Evolutionary conservation across 2,797 vertebrate genomes (phyloP).

Genomic region (Halcyon chelicuti): DNA sequence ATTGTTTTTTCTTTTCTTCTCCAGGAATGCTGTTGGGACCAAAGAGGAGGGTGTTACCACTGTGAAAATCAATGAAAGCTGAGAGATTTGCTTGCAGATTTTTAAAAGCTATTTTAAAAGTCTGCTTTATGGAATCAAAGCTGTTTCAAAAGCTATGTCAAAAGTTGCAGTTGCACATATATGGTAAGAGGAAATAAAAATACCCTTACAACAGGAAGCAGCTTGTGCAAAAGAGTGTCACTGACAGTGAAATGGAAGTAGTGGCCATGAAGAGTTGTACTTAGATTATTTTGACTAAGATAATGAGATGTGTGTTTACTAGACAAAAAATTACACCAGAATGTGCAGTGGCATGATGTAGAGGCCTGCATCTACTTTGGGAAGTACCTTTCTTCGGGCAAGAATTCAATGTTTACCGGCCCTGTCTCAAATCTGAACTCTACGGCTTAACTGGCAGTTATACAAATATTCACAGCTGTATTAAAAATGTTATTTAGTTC

Average conservation of each 20-base stretch:
- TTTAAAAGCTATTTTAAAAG: neutral
- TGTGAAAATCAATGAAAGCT: neutral
- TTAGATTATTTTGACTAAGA: neutral
- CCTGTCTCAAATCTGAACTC: slow-evolving; percentile 66
- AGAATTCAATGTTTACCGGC: slow-evolving; percentile 50
- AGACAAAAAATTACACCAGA: neutral
- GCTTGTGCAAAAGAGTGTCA: neutral
- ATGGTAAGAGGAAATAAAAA: slow-evolving; percentile 16
- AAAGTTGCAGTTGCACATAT: neutral
- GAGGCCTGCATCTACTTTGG: slow-evolving; percentile 27
- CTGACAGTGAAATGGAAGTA: neutral
- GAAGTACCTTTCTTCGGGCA: slow-evolving; percentile 57
- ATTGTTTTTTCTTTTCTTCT: neutral
- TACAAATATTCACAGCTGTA: slow-evolving; percentile 77
- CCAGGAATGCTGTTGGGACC: neutral
- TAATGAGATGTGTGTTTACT: neutral
- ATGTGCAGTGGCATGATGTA: neutral
- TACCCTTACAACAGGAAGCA: neutral
- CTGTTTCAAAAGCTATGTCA: neutral
- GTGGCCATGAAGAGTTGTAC: neutral
- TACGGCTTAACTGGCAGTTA: slow-evolving; percentile 68
- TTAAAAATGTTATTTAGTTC: slow-evolving; percentile 81
- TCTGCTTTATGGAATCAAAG: neutral
- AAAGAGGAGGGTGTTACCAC: neutral
- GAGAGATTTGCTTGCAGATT: neutral